These are phyloP conservation scores for Eupithecia subumbrata DNA, from an alignment of 2,888 invertebrate genomes.

Conservation along the genomic window DNA sequence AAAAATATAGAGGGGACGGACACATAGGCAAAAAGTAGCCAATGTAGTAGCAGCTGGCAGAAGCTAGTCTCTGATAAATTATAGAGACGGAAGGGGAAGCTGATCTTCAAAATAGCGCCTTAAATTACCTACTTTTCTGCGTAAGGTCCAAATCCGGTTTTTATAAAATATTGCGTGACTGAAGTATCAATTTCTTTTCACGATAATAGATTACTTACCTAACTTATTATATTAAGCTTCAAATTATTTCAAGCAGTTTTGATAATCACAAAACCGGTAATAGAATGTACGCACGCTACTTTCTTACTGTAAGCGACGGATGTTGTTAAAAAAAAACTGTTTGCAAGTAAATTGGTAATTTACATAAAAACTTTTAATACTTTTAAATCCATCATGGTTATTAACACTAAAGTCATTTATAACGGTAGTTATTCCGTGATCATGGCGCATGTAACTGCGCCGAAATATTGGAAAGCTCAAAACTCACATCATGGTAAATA, in stretches of 20 bases:
- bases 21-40: too few relatives aligned
- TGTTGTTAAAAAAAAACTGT: neutral
- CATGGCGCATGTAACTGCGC: too few relatives aligned
- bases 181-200: conserved; percentile 1
- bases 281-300: conserved; percentile 9
- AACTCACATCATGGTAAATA: too few relatives aligned
- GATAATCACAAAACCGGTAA: conserved; percentile 6
- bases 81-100: neutral
- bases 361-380: neutral
- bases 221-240: neutral
- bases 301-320: neutral
- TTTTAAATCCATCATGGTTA: too few relatives aligned
- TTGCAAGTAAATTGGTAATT: neutral
- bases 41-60: too few relatives aligned
- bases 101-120: neutral
- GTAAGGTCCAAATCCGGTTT: neutral
- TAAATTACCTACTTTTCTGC: neutral
- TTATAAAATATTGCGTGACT: conserved; percentile 8
- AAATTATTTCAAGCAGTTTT: neutral
- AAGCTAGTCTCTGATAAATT: neutral
- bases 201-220: conserved; percentile 3
- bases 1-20: too few relatives aligned
- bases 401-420: too few relatives aligned
- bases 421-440: too few relatives aligned
- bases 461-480: too few relatives aligned